Conservation (phyloP, 2,113 vertebrate genomes). For the Nibea coibor region DNA sequence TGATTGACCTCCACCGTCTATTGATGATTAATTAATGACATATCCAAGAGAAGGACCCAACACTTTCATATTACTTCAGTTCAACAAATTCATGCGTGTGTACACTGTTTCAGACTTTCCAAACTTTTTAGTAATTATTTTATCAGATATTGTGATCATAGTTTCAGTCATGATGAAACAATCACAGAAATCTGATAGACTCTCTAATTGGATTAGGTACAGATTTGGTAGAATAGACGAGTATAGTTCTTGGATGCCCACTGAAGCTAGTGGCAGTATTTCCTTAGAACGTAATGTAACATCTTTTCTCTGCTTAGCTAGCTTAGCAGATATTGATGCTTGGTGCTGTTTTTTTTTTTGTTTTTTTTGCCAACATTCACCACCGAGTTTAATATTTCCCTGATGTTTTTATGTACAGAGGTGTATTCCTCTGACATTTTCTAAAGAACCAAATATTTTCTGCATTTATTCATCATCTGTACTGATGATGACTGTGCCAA, state of each 20-base stretch:
- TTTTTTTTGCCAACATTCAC: no score
- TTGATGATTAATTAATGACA: not conserved
- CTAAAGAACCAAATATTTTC: not conserved
- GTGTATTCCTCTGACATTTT: not conserved
- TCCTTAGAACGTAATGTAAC: no score
- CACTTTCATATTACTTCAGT: not conserved
- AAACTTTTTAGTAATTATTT: not conserved
- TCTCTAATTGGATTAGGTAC: no score
- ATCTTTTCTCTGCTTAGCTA: no score
- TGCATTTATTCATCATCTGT: not conserved
- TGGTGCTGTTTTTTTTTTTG: no score
- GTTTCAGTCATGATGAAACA: no score
- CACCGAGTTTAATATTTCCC: not conserved
- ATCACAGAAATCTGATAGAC: no score
- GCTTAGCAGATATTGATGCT: no score
- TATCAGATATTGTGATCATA: no score
- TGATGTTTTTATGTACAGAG: not conserved
- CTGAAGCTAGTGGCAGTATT: no score
- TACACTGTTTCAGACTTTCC: not conserved
- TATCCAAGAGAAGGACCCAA: not conserved
- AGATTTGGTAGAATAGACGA: no score
- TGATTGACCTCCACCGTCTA: constrained; percentile 2
- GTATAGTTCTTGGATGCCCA: no score
- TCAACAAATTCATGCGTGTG: not conserved
- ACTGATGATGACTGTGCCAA: not conserved